Percentiles rank a stretch among this genome's conserved stretches.
Conservation (phyloP, 37 sponge, comb jelly and placozoan genomes). For the Dysidea cf. avara region DNA sequence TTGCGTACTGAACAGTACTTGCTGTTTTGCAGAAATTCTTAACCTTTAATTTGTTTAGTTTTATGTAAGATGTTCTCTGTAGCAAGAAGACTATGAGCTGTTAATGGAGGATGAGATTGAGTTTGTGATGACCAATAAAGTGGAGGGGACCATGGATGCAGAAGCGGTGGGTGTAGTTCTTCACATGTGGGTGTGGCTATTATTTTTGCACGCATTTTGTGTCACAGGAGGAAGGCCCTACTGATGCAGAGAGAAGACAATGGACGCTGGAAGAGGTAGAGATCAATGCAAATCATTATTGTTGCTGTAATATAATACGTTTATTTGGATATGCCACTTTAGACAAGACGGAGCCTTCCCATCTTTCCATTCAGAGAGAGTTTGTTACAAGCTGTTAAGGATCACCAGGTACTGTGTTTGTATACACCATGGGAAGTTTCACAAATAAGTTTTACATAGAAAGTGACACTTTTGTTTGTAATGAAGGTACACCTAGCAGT, state of each 20-base stretch:
- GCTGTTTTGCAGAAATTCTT: neutral
- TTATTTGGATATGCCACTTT: neutral
- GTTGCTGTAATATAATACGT: neutral
- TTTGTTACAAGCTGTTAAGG: conserved; percentile 79
- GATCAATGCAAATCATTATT: too few relatives aligned
- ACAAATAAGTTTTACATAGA: too few relatives aligned
- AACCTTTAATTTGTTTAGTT: neutral
- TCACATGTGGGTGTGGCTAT: neutral
- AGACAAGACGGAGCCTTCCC: conserved; percentile 89
- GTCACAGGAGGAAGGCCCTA: conserved; percentile 14
- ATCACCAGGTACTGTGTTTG: conserved; percentile 91
- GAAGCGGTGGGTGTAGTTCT: neutral
- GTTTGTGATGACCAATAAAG: conserved; percentile 82
- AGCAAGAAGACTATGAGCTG: conserved; percentile 91
- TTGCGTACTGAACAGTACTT: neutral
- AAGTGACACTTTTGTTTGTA: too few relatives aligned
- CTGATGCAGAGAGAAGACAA: conserved; percentile 70
- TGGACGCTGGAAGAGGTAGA: conserved; percentile 76
- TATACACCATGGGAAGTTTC: too few relatives aligned
- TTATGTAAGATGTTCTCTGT: conserved; percentile 1
- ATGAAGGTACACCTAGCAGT: too few relatives aligned
- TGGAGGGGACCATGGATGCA: conserved; percentile 64
- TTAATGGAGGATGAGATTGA: conserved; percentile 90
- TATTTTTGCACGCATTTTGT: neutral
- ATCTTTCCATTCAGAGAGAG: conserved; percentile 85